These are phyloP conservation scores for Zaprionus lachaisei DNA, from an alignment of 1,140 invertebrate species.

Conservation along the genomic window DNA sequence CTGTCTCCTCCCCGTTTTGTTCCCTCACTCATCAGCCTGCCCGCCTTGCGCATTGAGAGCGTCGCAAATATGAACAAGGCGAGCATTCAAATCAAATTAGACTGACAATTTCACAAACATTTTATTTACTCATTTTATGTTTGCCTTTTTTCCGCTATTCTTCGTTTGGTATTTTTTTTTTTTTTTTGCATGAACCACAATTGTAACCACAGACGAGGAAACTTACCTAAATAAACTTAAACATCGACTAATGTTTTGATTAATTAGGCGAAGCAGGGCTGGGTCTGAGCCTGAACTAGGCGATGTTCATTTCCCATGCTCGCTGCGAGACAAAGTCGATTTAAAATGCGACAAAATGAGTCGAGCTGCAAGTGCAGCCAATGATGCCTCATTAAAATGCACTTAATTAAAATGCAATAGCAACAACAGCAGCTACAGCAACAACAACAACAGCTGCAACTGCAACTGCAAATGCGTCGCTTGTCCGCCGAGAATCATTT, in stretches of 20 bases:
- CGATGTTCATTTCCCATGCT: constrained; percentile 6
- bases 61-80: constrained; percentile 35
- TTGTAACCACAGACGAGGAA: constrained; percentile 55
- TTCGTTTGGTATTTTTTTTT: constrained; percentile 24
- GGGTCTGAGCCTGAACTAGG: not conserved
- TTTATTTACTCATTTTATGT: constrained; percentile 33
- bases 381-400: constrained; percentile 81
- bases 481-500: constrained; percentile 51
- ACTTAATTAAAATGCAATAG: constrained; percentile 83
- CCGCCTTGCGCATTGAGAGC: constrained; percentile 4
- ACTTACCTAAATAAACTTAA: constrained; percentile 71
- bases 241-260: constrained; percentile 47
- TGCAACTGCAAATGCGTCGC: constrained; percentile 17
- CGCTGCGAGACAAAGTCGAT: constrained; percentile 34
- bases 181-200: constrained; percentile 44
- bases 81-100: constrained; percentile 65
- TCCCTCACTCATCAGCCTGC: not conserved
- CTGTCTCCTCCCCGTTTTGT: not conserved
- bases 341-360: constrained; percentile 60
- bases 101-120: constrained; percentile 56
- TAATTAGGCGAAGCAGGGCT: constrained; percentile 27
- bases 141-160: constrained; percentile 20
- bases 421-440: constrained; percentile 68
- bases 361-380: constrained; percentile 27
- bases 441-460: constrained; percentile 36